These are phyloP conservation scores for Desmophyllum pertusum DNA, from an alignment of 92 coral and sea anemone species.

Conservation along the genomic window DNA sequence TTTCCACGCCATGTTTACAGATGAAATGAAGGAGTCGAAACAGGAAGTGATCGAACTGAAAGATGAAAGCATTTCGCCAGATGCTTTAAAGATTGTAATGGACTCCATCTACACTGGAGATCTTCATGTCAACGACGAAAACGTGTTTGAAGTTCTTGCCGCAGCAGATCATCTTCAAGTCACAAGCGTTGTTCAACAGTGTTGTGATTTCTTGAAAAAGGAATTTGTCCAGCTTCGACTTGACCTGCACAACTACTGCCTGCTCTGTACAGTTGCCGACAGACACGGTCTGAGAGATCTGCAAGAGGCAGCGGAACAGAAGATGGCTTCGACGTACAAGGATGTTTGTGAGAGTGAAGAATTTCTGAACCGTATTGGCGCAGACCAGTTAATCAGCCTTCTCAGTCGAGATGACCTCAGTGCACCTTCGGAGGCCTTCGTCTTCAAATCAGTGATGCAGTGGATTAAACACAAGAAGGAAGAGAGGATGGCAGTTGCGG, in stretches of 20 bases:
- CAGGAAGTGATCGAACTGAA: conserved; percentile 35
- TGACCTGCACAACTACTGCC: neutral
- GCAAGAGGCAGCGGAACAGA: conserved; percentile 2
- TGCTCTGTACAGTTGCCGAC: neutral
- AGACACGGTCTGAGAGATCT: neutral
- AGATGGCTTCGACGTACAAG: conserved; percentile 39
- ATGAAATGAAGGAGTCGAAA: conserved; percentile 12
- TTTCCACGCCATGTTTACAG: too few relatives aligned
- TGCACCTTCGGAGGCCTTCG: conserved; percentile 13
- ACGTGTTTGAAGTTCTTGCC: conserved; percentile 48
- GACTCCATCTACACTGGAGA: too few relatives aligned
- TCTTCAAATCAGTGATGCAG: too few relatives aligned
- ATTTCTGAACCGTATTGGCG: conserved; percentile 32
- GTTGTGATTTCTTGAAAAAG: neutral
- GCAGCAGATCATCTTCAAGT: too few relatives aligned
- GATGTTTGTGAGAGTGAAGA: conserved; percentile 60
- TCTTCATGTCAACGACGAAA: conserved; percentile 42
- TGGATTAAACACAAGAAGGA: too few relatives aligned
- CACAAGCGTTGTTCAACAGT: neutral
- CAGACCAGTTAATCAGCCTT: conserved; percentile 37
- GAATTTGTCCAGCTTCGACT: conserved; percentile 2
- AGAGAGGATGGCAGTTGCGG: too few relatives aligned
- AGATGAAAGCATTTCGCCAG: conserved; percentile 34
- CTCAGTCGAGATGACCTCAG: conserved; percentile 30
- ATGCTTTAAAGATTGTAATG: too few relatives aligned